Evolutionary conservation across 2,888 invertebrate species (phyloP).

Genomic region (Tortrix viridana): DNA sequence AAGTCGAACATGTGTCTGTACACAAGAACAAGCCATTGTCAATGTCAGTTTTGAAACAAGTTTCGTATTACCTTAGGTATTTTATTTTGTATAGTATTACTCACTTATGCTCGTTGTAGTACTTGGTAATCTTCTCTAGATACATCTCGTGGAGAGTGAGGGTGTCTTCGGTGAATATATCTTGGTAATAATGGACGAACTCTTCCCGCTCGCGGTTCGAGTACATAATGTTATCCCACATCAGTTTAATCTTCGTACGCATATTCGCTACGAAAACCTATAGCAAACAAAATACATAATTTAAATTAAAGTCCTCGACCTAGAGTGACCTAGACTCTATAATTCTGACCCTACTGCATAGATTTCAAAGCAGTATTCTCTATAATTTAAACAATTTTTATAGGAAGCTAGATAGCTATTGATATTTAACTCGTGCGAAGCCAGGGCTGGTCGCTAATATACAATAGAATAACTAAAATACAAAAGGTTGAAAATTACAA

Average conservation of each 20-base stretch:
- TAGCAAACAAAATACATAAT: not conserved
- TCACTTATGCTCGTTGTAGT: constrained; percentile 86
- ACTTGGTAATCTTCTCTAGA: constrained; percentile 86
- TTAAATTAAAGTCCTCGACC: no score
- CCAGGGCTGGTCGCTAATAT: no score
- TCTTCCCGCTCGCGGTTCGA: constrained; percentile 84
- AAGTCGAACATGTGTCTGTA: constrained; percentile 86
- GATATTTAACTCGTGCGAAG: no score
- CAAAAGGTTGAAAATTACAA: no score
- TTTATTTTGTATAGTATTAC: constrained; percentile 42
- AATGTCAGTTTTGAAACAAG: no score
- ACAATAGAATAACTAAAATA: no score
- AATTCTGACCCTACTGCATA: no score
- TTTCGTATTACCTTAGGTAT: not conserved
- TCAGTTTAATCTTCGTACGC: constrained; percentile 87
- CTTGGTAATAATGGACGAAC: constrained; percentile 86
- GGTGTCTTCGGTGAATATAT: constrained; percentile 91
- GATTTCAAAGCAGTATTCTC: no score
- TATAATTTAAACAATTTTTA: no score
- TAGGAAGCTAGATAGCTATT: no score
- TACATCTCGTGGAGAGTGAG: constrained; percentile 91
- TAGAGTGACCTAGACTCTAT: no score
- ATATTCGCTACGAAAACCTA: constrained; percentile 86
- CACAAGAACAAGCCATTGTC: constrained; percentile 26
- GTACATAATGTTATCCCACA: constrained; percentile 92